These are phyloP conservation scores for Heliocidaris erythrogramma DNA, from an alignment of 35 echinoderm and acorn worm species.

Conservation along the genomic window DNA sequence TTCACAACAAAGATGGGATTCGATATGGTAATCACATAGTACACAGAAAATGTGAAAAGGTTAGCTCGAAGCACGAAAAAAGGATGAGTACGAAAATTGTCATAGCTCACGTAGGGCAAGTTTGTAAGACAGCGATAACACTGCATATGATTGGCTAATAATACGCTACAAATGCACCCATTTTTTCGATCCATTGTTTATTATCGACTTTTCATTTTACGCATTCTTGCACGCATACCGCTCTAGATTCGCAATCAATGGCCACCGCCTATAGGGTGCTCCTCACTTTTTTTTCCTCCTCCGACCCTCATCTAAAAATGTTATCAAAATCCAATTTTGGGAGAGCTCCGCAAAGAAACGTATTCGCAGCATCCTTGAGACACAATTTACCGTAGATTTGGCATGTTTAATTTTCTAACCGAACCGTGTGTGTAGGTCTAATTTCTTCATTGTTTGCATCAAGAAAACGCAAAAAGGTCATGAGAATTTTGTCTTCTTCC, in stretches of 20 bases:
- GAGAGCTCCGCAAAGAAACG: neutral
- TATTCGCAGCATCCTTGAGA: neutral
- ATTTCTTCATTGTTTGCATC: too few species aligned
- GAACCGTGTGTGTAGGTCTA: too few species aligned
- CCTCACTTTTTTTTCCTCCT: too few species aligned
- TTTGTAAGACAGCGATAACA: neutral
- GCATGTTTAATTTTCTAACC: too few species aligned
- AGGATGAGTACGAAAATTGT: neutral
- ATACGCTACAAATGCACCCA: neutral
- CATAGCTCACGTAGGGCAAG: neutral
- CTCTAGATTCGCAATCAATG: neutral
- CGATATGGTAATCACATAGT: neutral
- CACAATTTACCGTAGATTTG: too few species aligned
- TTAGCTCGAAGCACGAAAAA: neutral
- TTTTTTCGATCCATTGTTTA: neutral
- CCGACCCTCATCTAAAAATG: neutral
- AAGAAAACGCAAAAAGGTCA: too few species aligned
- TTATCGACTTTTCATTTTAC: neutral
- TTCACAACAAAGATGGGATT: too few species aligned
- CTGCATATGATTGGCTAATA: slow-evolving; percentile 1
- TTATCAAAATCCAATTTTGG: neutral
- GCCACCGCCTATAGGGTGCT: neutral
- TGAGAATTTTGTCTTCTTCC: too few species aligned
- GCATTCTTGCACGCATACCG: neutral
- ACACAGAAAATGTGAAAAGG: neutral